Percentiles rank a stretch among this genome's conserved stretches.
Evolutionary conservation across 2,113 vertebrate genomes (phyloP).

Genomic region (Hiodon alosoides): DNA sequence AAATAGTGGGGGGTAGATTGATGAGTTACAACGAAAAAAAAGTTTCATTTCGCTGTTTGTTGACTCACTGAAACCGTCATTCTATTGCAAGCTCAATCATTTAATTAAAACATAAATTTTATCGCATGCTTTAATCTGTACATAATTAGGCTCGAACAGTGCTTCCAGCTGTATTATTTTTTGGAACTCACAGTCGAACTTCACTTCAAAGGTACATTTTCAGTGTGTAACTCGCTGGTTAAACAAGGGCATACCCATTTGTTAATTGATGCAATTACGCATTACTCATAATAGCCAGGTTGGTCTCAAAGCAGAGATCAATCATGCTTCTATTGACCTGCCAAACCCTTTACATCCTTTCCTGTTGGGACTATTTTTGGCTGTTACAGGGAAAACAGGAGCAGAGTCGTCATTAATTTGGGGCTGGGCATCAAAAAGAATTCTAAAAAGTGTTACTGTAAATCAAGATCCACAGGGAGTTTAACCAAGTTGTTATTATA

Average conservation of each 20-base stretch:
- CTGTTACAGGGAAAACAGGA: conserved; percentile 56
- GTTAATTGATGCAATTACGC: conserved; percentile 87
- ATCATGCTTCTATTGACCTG: conserved; percentile 73
- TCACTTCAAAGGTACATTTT: conserved; percentile 64
- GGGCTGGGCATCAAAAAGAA: conserved; percentile 45
- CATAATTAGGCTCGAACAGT: conserved; percentile 59
- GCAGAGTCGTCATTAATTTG: conserved; percentile 58
- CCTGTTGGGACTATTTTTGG: conserved; percentile 54
- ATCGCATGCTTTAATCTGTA: conserved; percentile 48
- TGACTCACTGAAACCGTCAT: conserved; percentile 25
- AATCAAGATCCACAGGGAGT: conserved; percentile 1
- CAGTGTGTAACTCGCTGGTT: conserved; percentile 63
- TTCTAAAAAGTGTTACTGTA: conserved; percentile 24
- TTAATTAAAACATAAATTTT: conserved; percentile 65
- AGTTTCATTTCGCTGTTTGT: not conserved
- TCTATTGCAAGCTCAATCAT: conserved; percentile 53
- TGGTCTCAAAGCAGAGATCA: conserved; percentile 69
- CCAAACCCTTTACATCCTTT: conserved; percentile 52
- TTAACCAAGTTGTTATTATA: conserved; percentile 9
- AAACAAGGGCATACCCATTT: conserved; percentile 75
- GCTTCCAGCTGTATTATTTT: conserved; percentile 45
- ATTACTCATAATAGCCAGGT: conserved; percentile 66
- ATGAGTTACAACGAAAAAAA: not conserved
- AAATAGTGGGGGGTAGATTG: not conserved
- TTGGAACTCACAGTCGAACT: conserved; percentile 47